Conservation (phyloP, 2,113 vertebrate genomes). For the Trematocara zebra region DNA sequence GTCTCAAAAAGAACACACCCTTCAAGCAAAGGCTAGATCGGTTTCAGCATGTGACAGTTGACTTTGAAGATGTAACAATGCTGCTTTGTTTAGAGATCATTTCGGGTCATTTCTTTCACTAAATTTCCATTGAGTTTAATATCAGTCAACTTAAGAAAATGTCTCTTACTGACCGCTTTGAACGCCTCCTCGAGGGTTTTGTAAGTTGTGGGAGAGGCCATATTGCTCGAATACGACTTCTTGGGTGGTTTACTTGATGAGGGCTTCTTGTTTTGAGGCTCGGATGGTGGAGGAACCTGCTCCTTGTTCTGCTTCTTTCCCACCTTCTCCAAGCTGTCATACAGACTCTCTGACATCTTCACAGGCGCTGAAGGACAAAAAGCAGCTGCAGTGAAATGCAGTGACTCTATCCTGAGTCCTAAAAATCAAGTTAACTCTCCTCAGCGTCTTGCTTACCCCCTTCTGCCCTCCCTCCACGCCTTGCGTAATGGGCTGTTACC, state of each 20-base stretch:
- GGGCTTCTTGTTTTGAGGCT: constrained; percentile 68
- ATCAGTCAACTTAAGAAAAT: neutral
- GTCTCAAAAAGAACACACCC: neutral
- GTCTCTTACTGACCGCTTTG: constrained; percentile 78
- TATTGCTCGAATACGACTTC: constrained; percentile 44
- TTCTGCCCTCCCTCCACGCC: neutral
- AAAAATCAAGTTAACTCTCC: neutral
- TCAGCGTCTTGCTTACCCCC: neutral
- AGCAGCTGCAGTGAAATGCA: neutral
- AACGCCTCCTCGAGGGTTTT: constrained; percentile 85
- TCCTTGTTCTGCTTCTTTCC: constrained; percentile 88
- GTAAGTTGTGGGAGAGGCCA: constrained; percentile 29
- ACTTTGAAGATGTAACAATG: neutral
- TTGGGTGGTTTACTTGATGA: constrained; percentile 56
- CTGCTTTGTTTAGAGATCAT: neutral
- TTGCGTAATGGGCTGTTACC: constrained; percentile 14
- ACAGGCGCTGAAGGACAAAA: constrained; percentile 63
- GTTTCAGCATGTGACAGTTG: constrained; percentile 30
- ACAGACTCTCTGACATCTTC: constrained; percentile 77
- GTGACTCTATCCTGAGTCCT: neutral
- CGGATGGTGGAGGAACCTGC: constrained; percentile 81
- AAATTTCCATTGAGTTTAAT: neutral
- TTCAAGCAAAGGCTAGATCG: neutral
- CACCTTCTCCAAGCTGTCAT: constrained; percentile 81
- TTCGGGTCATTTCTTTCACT: neutral